A percentile compares a stretch with the other conserved stretches of the same genome.
These are phyloP conservation scores for Probosciger aterrimus DNA, from an alignment of 2,113 vertebrate genomes.

Conservation along the genomic window DNA sequence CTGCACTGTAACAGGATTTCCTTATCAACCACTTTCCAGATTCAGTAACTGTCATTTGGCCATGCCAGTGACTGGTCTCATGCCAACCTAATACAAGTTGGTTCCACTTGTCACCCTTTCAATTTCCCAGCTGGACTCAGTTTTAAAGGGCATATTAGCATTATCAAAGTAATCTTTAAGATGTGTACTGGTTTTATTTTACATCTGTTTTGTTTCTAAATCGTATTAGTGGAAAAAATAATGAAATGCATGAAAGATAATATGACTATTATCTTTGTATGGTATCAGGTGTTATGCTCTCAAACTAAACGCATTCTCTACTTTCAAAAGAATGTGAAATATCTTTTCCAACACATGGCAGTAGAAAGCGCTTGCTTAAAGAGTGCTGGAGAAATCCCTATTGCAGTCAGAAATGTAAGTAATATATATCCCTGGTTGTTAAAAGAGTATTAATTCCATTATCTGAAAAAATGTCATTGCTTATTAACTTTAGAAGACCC, in stretches of 20 bases:
- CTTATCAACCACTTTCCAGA: constrained; percentile 77
- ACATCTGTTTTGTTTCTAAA: constrained; percentile 60
- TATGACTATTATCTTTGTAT: constrained; percentile 23
- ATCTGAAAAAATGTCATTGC: not conserved
- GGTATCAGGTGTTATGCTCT: constrained; percentile 34
- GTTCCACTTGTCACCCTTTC: constrained; percentile 80
- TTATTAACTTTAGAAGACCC: not conserved
- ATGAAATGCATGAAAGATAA: constrained; percentile 52
- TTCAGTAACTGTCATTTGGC: constrained; percentile 70
- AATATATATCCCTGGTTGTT: not conserved
- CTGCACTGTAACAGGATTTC: constrained; percentile 72
- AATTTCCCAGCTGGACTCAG: constrained; percentile 72
- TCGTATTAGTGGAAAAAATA: constrained; percentile 29
- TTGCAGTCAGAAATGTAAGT: not conserved
- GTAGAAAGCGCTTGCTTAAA: not conserved
- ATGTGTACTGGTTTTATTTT: constrained; percentile 46
- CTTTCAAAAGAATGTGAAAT: not conserved
- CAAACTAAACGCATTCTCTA: not conserved
- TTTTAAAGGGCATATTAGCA: constrained; percentile 79
- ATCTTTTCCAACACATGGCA: not conserved
- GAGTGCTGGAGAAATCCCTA: not conserved
- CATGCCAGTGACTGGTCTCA: constrained; percentile 66
- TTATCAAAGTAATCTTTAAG: constrained; percentile 75
- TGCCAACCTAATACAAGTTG: constrained; percentile 75
- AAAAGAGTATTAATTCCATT: not conserved